These are phyloP conservation scores for Enteromius radiatus DNA, from an alignment of 2,797 vertebrate genomes.

Conservation along the genomic window DNA sequence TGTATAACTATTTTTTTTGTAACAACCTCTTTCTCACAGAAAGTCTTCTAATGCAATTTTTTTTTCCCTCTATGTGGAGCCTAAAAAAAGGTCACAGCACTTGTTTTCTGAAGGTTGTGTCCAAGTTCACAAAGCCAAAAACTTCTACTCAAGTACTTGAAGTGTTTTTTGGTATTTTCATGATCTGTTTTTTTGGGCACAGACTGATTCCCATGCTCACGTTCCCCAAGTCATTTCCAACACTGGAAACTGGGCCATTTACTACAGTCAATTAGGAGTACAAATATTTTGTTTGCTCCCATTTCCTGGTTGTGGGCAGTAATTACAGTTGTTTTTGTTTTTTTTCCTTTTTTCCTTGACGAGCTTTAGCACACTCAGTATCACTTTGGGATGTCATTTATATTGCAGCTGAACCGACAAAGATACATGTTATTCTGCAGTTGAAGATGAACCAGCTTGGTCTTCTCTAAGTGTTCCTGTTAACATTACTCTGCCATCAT, in stretches of 20 bases:
- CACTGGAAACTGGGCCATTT: constrained; percentile 52
- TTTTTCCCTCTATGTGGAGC: background rate
- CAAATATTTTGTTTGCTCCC: constrained; percentile 52
- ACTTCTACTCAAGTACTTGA: constrained; percentile 8
- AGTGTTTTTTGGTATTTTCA: constrained; percentile 37
- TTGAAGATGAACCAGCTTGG: constrained; percentile 29
- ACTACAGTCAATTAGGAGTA: constrained; percentile 52
- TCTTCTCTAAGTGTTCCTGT: constrained; percentile 37
- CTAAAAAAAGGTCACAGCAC: constrained; percentile 5
- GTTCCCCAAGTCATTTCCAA: constrained; percentile 43
- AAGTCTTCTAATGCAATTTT: background rate
- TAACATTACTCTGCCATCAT: constrained; percentile 27
- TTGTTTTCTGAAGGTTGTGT: background rate
- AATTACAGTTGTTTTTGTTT: background rate
- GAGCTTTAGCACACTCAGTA: background rate
- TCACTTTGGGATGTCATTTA: constrained; percentile 25
- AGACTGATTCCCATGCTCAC: constrained; percentile 44
- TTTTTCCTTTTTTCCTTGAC: constrained; percentile 14
- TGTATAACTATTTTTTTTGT: background rate
- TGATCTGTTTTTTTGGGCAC: constrained; percentile 32
- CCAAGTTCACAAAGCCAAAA: constrained; percentile 22
- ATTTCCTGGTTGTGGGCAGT: constrained; percentile 36
- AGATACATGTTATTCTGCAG: constrained; percentile 28
- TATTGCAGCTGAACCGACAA: constrained; percentile 28
- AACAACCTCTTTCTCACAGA: constrained; percentile 8